phyloP scores from a whole-genome alignment of 2,113 vertebrate genomes.

The Melanocharis versteri region DNA sequence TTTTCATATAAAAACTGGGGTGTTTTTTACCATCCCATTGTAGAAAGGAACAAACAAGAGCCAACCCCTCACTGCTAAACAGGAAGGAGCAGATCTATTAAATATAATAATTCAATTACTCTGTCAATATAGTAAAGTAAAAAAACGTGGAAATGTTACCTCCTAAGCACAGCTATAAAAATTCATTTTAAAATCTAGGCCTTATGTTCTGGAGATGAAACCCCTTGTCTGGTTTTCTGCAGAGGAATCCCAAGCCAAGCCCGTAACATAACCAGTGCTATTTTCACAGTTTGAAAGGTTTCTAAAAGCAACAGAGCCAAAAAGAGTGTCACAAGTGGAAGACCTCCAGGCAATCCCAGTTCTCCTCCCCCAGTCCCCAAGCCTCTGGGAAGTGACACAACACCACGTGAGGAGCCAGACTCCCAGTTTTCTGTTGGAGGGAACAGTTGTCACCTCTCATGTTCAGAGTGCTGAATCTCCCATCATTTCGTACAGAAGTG shows the following conservation, averaged over 20 bases:
- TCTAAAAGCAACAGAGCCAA: neutral
- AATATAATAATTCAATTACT: neutral
- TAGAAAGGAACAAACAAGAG: neutral
- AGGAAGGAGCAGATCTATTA: neutral
- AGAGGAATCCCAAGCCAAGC: neutral
- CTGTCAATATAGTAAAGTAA: neutral
- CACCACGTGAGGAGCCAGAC: neutral
- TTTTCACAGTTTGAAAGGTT: neutral
- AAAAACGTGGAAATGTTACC: neutral
- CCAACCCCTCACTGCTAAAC: neutral
- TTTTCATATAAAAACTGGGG: neutral
- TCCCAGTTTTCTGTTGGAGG: neutral
- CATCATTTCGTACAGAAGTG: fast-evolving
- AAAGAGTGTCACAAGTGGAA: neutral
- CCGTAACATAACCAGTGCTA: neutral
- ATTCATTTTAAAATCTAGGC: fast-evolving
- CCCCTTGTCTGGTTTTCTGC: neutral
- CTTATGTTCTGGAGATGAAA: neutral
- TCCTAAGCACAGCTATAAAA: neutral
- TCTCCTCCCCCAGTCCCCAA: neutral
- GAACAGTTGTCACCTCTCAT: neutral
- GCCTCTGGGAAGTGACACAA: neutral
- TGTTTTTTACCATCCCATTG: neutral
- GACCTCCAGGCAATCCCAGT: neutral
- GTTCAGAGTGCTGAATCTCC: neutral